Conservation (phyloP, 2,113 vertebrate species). For the Salvator merianae region DNA sequence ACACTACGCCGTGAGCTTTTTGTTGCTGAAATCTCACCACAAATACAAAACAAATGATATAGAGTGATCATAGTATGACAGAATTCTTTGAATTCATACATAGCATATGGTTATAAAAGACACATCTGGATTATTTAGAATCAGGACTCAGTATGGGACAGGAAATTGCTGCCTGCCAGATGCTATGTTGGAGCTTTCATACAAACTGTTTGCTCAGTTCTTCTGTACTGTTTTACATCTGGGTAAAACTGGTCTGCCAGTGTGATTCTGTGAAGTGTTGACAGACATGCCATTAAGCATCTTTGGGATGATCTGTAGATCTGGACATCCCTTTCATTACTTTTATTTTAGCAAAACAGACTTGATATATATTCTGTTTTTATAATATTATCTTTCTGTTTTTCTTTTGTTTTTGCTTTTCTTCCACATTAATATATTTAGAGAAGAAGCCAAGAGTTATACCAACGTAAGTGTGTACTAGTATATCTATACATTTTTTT, state of each 20-base stretch:
- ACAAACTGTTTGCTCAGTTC: slow-evolving; percentile 32
- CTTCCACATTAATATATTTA: slow-evolving; percentile 60
- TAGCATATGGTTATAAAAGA: slow-evolving; percentile 40
- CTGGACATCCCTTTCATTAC: slow-evolving; percentile 40
- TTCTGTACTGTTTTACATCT: slow-evolving; percentile 30
- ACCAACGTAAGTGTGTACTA: slow-evolving; percentile 80
- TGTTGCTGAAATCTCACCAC: slow-evolving; percentile 24
- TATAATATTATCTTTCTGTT: slow-evolving; percentile 60
- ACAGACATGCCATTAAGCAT: slow-evolving; percentile 44
- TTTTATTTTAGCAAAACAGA: slow-evolving; percentile 31
- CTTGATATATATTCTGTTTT: slow-evolving; percentile 18
- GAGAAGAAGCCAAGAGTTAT: slow-evolving; percentile 85
- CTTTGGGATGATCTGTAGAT: slow-evolving; percentile 46
- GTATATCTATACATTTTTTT: background rate
- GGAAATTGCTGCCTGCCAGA: slow-evolving; percentile 40
- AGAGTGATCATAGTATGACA: background rate
- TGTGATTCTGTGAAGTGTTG: slow-evolving; percentile 43
- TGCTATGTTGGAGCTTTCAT: slow-evolving; percentile 12
- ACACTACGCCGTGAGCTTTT: slow-evolving; percentile 32
- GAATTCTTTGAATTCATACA: slow-evolving; percentile 29
- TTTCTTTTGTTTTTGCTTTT: slow-evolving; percentile 50
- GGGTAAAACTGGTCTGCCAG: slow-evolving; percentile 42
- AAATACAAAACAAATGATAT: background rate
- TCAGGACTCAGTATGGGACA: slow-evolving; percentile 3
- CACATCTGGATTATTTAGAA: slow-evolving; percentile 37